A percentile compares a stretch with the other conserved stretches of the same genome.
These are phyloP conservation scores for Chloroceryle aenea DNA, from an alignment of 2,113 vertebrate species.

Conservation along the genomic window DNA sequence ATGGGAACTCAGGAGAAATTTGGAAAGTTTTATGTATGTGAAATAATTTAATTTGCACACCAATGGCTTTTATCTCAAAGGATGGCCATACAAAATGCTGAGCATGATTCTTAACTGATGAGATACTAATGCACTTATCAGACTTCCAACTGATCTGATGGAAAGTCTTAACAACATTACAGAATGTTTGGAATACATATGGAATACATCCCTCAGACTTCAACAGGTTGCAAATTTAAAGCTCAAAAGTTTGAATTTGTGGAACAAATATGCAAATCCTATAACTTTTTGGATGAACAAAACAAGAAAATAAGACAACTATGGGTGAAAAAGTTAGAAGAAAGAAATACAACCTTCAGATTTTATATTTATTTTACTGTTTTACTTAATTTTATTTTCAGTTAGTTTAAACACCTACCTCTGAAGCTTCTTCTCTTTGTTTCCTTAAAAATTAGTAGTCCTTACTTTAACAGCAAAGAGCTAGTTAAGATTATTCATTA, in stretches of 20 bases:
- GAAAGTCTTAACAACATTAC: neutral
- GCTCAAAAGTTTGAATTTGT: neutral
- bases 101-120: neutral
- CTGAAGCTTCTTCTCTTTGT: neutral
- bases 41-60: conserved; percentile 35
- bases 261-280: neutral
- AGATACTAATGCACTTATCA: neutral
- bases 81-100: neutral
- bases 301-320: neutral
- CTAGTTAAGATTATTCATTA: neutral
- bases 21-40: neutral
- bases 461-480: neutral
- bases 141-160: neutral
- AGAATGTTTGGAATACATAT: neutral
- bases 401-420: neutral
- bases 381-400: neutral
- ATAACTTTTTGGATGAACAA: neutral
- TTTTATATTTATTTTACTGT: neutral
- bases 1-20: neutral
- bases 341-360: neutral
- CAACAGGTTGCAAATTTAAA: neutral
- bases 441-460: neutral
- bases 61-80: neutral
- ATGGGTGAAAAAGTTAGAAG: neutral
- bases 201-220: neutral